Conservation (phyloP, 1,140 invertebrate genomes). For the Brachionus paranguensis region DNA sequence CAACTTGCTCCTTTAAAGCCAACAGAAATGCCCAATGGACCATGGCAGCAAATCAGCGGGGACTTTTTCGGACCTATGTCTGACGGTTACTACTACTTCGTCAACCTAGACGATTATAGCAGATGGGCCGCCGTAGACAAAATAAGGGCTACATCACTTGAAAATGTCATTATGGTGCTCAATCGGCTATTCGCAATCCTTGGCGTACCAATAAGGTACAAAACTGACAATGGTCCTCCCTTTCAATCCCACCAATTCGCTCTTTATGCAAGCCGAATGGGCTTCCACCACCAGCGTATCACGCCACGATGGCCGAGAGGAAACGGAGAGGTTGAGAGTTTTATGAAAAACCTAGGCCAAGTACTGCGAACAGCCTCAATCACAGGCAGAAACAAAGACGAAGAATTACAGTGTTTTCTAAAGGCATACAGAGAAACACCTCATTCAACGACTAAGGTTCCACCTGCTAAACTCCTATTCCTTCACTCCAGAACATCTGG, state of each 20-base stretch:
- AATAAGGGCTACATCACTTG: not conserved
- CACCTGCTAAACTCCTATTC: not conserved
- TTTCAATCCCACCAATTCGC: too few species aligned
- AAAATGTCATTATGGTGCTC: not conserved
- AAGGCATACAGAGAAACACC: not conserved
- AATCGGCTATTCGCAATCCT: slow-evolving; percentile 41
- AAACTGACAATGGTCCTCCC: too few species aligned
- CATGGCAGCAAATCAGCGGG: not conserved
- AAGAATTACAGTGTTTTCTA: not conserved
- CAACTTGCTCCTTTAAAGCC: not conserved
- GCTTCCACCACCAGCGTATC: slow-evolving; percentile 40
- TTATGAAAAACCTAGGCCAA: slow-evolving; percentile 38
- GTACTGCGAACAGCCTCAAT: not conserved
- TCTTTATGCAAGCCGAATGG: not conserved
- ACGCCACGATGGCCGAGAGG: slow-evolving; percentile 41
- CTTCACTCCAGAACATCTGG: not conserved
- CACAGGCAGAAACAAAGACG: not conserved
- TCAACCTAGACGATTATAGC: not conserved
- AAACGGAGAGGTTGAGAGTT: slow-evolving; percentile 41
- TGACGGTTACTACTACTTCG: not conserved
- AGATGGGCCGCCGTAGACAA: not conserved
- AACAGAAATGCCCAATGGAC: not conserved
- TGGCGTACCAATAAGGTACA: slow-evolving; percentile 40
- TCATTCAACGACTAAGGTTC: not conserved
- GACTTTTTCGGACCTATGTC: not conserved